phyloP scores from a whole-genome alignment of 2,888 invertebrate species.

The Athetis lepigone region DNA sequence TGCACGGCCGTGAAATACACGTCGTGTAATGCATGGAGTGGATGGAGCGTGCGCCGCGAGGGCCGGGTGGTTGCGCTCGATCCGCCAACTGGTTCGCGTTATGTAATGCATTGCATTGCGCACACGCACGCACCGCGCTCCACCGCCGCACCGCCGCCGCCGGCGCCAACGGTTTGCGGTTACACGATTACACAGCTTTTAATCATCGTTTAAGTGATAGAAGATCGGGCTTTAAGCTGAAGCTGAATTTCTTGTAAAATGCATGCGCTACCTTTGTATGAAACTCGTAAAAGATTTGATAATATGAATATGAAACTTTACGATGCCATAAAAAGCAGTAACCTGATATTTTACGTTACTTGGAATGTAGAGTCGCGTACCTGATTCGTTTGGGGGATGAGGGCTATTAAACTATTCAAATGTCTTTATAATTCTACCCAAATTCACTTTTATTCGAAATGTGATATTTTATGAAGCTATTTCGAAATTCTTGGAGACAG shows the following conservation, averaged over 20 bases:
- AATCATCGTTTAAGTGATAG: conserved; percentile 60
- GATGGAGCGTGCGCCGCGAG: conserved; percentile 53
- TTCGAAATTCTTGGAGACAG: conserved; percentile 13
- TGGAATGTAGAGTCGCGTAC: conserved; percentile 59
- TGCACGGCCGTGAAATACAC: conserved; percentile 71
- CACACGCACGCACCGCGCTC: conserved; percentile 59
- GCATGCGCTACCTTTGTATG: conserved; percentile 9
- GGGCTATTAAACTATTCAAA: conserved; percentile 61
- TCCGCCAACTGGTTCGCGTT: conserved; percentile 81
- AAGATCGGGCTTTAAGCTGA: conserved; percentile 28
- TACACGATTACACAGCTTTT: conserved; percentile 67
- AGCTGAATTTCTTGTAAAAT: conserved; percentile 6
- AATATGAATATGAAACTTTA: conserved; percentile 46
- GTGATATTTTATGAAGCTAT: conserved; percentile 50
- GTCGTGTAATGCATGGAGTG: conserved; percentile 62
- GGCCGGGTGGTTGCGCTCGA: conserved; percentile 63
- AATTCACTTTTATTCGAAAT: conserved; percentile 51
- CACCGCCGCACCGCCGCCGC: conserved; percentile 49
- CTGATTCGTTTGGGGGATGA: conserved; percentile 60
- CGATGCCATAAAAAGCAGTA: conserved; percentile 63
- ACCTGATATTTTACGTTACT: conserved; percentile 68
- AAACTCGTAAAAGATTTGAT: conserved; percentile 29
- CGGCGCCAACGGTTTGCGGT: conserved; percentile 76
- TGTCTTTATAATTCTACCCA: conserved; percentile 53
- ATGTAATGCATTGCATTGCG: conserved; percentile 77